These are phyloP conservation scores for Apocrypta bakeri DNA, from an alignment of 1,140 invertebrate genomes.

Conservation along the genomic window DNA sequence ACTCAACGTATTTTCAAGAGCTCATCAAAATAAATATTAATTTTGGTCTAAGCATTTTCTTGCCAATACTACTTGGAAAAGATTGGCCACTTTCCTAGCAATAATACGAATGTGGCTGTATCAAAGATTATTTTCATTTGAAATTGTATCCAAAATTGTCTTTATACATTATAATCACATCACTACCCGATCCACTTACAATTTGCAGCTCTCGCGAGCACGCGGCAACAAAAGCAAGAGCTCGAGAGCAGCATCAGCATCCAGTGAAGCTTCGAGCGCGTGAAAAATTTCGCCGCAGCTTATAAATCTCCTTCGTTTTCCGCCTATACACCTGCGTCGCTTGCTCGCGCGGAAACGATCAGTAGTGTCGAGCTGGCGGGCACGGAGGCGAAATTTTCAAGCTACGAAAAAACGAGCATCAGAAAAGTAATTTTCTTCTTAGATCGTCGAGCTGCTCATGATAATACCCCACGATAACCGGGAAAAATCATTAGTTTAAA, in stretches of 20 bases:
- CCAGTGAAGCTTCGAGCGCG: neutral
- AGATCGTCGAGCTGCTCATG: neutral
- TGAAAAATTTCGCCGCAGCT: slow-evolving; percentile 23
- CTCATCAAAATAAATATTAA: no score
- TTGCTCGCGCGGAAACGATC: slow-evolving; percentile 2
- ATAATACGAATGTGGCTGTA: no score
- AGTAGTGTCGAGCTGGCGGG: neutral
- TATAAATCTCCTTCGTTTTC: slow-evolving; percentile 14
- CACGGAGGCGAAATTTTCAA: neutral
- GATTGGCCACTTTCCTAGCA: no score
- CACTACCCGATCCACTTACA: neutral
- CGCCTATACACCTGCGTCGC: slow-evolving; percentile 2
- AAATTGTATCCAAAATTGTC: no score
- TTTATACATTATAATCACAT: neutral
- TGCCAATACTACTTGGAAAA: no score
- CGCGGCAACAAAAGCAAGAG: neutral
- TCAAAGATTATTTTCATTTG: no score
- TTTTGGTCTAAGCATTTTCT: no score
- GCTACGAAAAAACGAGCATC: slow-evolving; percentile 25
- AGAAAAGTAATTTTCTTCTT: slow-evolving; percentile 48
- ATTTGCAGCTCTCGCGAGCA: neutral
- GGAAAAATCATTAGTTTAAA: slow-evolving; percentile 61
- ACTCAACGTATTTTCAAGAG: no score
- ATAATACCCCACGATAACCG: neutral
- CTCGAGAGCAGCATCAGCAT: neutral